phyloP scores from a whole-genome alignment of 2,797 vertebrate species.

The Gallinago solitaria region DNA sequence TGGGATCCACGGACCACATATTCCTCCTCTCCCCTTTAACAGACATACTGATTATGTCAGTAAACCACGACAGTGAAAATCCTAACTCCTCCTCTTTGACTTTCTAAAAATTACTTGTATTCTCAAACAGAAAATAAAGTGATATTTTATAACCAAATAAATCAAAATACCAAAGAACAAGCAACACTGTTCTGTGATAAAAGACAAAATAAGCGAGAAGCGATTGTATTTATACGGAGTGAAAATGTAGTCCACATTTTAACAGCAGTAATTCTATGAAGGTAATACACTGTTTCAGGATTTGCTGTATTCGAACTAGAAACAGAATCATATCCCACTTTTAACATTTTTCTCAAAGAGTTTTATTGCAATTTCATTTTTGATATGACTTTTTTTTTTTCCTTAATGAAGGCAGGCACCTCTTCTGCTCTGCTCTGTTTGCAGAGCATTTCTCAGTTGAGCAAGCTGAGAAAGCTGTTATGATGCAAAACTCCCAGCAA shows the following conservation, averaged over 20 bases:
- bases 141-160: not conserved
- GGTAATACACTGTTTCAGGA: not conserved
- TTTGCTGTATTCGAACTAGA: not conserved
- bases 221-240: not conserved
- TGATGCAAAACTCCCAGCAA: not conserved
- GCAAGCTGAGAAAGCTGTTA: not conserved
- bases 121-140: not conserved
- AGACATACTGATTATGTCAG: slow-evolving; percentile 32
- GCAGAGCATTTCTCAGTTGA: not conserved
- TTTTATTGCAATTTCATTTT: not conserved
- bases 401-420: not conserved
- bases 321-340: not conserved
- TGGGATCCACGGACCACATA: slow-evolving; percentile 88
- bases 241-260: not conserved
- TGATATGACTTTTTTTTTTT: not conserved
- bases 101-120: not conserved
- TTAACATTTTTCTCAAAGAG: not conserved
- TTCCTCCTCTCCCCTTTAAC: slow-evolving; percentile 75
- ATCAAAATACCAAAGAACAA: not conserved
- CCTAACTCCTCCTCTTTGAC: not conserved
- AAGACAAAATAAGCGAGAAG: not conserved
- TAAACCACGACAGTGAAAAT: not conserved
- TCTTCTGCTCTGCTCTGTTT: not conserved
- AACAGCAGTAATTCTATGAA: not conserved
- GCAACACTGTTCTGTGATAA: not conserved